Evolutionary conservation across 2,888 invertebrate genomes (phyloP).

Genomic region (Cremastobaeus sp.): DNA sequence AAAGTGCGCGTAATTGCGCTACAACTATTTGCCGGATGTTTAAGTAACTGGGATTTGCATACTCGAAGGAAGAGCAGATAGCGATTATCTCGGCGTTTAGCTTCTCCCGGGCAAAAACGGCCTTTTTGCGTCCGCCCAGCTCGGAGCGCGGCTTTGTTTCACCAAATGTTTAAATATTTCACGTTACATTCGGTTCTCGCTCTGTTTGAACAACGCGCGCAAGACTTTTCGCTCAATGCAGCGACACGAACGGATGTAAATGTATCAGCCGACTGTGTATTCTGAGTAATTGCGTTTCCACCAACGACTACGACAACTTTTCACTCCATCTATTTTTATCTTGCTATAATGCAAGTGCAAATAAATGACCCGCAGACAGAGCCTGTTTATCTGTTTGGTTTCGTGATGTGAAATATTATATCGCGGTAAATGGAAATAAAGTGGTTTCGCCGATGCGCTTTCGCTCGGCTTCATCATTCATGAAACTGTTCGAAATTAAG

Average conservation of each 20-base stretch:
- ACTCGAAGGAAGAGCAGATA: constrained; percentile 42
- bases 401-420: no score
- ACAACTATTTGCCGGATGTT: constrained; percentile 47
- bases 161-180: constrained; percentile 11
- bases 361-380: constrained; percentile 11
- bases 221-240: no score
- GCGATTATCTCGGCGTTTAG: constrained; percentile 44
- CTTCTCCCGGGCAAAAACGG: constrained; percentile 24
- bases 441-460: no score
- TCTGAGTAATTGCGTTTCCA: constrained; percentile 10
- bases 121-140: background rate
- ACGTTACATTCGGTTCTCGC: constrained; percentile 2
- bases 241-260: no score
- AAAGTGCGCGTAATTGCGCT: constrained; percentile 45
- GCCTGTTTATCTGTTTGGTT: constrained; percentile 10
- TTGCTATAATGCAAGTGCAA: constrained; percentile 15
- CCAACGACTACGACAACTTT: constrained; percentile 20
- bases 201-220: background rate
- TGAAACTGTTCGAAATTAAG: no score
- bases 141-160: background rate
- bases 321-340: constrained; percentile 13
- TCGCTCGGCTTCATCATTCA: no score
- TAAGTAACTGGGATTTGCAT: constrained; percentile 39
- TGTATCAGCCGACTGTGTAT: no score
- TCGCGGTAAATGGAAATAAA: constrained; percentile 18